Evolutionary conservation across 2,113 vertebrate genomes (phyloP), one percentile per base, ranked within the genome.

Genomic region (Tamias sibiricus): DNA sequence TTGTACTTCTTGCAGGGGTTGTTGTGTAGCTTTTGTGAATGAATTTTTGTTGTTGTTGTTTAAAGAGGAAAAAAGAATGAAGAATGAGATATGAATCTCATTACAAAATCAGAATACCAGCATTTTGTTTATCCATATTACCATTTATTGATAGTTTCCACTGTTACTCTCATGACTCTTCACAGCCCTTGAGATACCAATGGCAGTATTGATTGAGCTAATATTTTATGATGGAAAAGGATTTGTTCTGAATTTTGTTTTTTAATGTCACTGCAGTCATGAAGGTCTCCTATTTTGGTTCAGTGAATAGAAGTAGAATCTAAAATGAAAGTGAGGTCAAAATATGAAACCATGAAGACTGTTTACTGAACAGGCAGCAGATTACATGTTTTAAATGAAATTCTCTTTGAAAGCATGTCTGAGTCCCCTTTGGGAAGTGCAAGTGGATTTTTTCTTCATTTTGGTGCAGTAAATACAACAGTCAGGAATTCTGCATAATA

Each of bases 321-420:
- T 81, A 22, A 90, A 85, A 57, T 57, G 71, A 95, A 95, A 87
- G 57, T 44, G 71, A 86, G 40, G 20, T 57, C 16, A 87, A 96
- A 49, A 66, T 71, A 47, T 32, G 13, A 79, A 82, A 64, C 54
- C 52, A 16, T 12, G 24, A 88, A 82, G 32, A 57, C 24, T 71
- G 26, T 64, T 94, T 80, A 35, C 12, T 72, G 62, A 24, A 66
- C 4, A 94, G 71, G 28, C n/a, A 13, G 22, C 52, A 92, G 80
- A 54, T 64, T n/a, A 26, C 1, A 49, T 49, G 57, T 59, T 89
- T 69, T 11, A 79, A 87, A 57, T 13, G 2, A 66, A 10, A 69
- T 64, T n/a, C 30, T 82, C 28, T 75, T 80, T 42, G 6, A 49
- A 81, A 94, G 16, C 44, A n/a, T 86, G 2, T 42, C 54, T 71